These are phyloP conservation scores for Gallinago jamesoni DNA, from an alignment of 2,113 vertebrate genomes.

Conservation along the genomic window DNA sequence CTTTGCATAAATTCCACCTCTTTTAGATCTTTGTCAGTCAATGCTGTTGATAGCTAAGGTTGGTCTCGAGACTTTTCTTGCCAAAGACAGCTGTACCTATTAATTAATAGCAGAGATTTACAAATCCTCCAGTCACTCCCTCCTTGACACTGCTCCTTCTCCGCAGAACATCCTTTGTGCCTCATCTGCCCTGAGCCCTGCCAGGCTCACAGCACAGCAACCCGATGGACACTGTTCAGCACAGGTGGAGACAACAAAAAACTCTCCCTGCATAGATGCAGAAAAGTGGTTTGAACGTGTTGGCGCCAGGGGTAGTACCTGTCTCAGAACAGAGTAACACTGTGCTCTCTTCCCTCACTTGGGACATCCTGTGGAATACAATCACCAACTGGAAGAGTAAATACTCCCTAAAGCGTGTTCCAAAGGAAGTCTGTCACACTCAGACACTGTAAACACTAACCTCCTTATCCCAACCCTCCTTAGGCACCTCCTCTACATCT, in stretches of 20 bases:
- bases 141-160: background rate
- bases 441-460: conserved; percentile 1
- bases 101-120: background rate
- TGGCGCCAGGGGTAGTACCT: background rate
- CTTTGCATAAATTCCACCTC: background rate
- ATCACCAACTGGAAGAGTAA: background rate
- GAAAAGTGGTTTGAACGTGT: background rate
- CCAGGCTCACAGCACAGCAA: background rate
- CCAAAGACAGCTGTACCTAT: background rate
- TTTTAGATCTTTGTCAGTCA: background rate
- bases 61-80: background rate
- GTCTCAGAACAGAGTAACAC: background rate
- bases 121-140: background rate
- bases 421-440: background rate
- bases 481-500: background rate
- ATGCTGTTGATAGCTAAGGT: background rate
- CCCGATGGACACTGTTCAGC: background rate
- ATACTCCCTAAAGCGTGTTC: background rate
- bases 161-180: background rate
- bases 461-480: background rate
- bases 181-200: background rate
- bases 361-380: background rate
- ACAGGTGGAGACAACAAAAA: background rate
- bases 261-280: background rate
- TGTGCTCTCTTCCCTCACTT: background rate